phyloP scores from a whole-genome alignment of 2,797 vertebrate species.

The Gobionotothen gibberifrons region DNA sequence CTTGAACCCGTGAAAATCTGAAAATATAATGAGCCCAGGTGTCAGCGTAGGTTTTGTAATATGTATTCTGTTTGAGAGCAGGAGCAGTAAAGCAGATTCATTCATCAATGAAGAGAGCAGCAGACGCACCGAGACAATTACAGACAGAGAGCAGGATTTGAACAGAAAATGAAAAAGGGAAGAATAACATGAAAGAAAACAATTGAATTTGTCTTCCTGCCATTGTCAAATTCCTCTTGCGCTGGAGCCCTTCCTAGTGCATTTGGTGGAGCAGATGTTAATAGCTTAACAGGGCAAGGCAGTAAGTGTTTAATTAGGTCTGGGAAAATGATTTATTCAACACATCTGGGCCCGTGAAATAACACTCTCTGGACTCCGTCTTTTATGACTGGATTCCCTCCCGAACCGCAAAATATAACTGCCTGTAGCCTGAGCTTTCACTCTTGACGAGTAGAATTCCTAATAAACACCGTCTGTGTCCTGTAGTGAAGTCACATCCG shows the following conservation, averaged over 20 bases:
- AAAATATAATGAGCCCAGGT: conserved; percentile 15
- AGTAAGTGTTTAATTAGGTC: conserved; percentile 79
- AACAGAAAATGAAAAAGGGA: conserved; percentile 16
- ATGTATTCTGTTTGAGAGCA: conserved; percentile 30
- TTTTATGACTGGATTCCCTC: conserved; percentile 50
- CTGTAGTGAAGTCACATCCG: conserved; percentile 44
- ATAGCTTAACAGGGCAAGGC: conserved; percentile 71
- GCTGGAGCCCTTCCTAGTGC: conserved; percentile 60
- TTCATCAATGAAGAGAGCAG: conserved; percentile 40
- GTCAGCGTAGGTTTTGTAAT: neutral
- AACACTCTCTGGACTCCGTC: conserved; percentile 57
- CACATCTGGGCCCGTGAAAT: conserved; percentile 77
- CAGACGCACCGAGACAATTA: conserved; percentile 32
- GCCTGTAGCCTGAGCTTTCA: conserved; percentile 24
- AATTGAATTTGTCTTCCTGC: conserved; percentile 50
- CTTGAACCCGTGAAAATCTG: conserved; percentile 11
- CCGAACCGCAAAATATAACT: conserved; percentile 30
- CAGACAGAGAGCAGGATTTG: conserved; percentile 1
- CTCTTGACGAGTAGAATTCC: conserved; percentile 34
- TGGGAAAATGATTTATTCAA: conserved; percentile 75
- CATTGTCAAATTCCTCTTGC: conserved; percentile 42
- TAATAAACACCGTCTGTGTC: conserved; percentile 25
- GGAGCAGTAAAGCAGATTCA: conserved; percentile 9
- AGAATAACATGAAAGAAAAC: conserved; percentile 43
- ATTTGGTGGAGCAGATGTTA: conserved; percentile 78